Conservation (phyloP, 1,140 invertebrate genomes). For the Megathymus violae region DNA sequence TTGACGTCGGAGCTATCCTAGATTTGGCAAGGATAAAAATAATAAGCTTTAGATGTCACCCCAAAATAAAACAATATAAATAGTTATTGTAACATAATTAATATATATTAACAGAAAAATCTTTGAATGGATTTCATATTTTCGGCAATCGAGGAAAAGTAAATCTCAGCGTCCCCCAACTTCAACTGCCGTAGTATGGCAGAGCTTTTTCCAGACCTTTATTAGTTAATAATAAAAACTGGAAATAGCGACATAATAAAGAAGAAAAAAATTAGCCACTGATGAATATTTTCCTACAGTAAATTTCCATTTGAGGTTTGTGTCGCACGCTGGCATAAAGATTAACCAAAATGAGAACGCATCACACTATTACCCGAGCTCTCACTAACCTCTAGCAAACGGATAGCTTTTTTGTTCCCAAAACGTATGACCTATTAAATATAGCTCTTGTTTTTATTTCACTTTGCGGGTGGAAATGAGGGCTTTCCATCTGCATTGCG, state of each 20-base stretch:
- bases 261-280: neutral
- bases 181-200: no score
- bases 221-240: neutral
- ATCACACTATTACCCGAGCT: slow-evolving; percentile 10
- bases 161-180: neutral
- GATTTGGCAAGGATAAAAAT: no score
- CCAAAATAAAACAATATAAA: no score
- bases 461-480: slow-evolving; percentile 32
- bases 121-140: neutral
- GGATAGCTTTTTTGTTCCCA: slow-evolving; percentile 25
- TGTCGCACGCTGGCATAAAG: neutral
- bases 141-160: neutral
- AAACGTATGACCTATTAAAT: slow-evolving; percentile 31
- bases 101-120: no score
- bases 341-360: slow-evolving; percentile 23
- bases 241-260: no score
- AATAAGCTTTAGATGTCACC: no score
- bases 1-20: no score
- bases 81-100: no score
- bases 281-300: slow-evolving; percentile 5
- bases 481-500: slow-evolving; percentile 35
- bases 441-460: slow-evolving; percentile 30
- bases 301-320: slow-evolving; percentile 14
- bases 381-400: slow-evolving; percentile 2
- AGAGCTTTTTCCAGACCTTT: neutral